phyloP scores from a whole-genome alignment of 1,140 invertebrate genomes.

The Panagrolaimus sp. region DNA sequence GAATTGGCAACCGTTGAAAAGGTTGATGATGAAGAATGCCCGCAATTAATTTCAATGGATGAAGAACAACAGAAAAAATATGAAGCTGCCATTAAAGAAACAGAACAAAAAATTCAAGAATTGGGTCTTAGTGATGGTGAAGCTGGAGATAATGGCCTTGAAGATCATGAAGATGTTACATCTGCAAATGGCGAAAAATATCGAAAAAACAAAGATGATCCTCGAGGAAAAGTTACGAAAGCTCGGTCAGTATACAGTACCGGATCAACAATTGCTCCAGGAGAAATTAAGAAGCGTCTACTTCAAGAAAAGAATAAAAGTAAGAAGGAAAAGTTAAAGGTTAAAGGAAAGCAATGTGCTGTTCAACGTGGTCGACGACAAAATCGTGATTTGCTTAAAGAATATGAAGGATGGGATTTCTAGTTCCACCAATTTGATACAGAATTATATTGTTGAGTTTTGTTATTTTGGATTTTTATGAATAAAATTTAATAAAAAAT shows the following conservation, averaged over 20 bases:
- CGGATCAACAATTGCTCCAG: constrained; percentile 77
- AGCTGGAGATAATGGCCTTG: constrained; percentile 5
- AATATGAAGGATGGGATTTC: constrained; percentile 63
- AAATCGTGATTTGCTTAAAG: constrained; percentile 75
- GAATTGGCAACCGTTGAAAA: constrained; percentile 17
- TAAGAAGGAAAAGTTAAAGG: constrained; percentile 70
- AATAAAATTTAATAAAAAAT: no score
- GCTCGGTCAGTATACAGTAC: constrained; percentile 60
- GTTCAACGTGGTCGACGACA: constrained; percentile 75
- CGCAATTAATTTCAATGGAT: constrained; percentile 57
- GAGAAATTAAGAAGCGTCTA: constrained; percentile 74
- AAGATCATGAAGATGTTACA: constrained; percentile 47
- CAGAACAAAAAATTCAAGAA: constrained; percentile 32
- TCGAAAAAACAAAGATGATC: constrained; percentile 31
- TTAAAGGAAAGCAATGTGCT: constrained; percentile 87
- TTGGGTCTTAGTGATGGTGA: background rate
- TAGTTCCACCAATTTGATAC: background rate
- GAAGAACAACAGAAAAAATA: constrained; percentile 62
- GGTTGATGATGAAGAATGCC: constrained; percentile 39
- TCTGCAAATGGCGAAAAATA: constrained; percentile 50
- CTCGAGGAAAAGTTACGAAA: constrained; percentile 28
- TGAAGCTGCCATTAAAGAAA: constrained; percentile 53
- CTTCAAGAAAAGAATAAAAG: constrained; percentile 66
- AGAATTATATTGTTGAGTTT: no score
- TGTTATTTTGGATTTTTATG: no score